Percentiles rank a stretch among this genome's conserved stretches.
Conservation (phyloP, 2,113 vertebrate species). For the Sceloporus undulatus region DNA sequence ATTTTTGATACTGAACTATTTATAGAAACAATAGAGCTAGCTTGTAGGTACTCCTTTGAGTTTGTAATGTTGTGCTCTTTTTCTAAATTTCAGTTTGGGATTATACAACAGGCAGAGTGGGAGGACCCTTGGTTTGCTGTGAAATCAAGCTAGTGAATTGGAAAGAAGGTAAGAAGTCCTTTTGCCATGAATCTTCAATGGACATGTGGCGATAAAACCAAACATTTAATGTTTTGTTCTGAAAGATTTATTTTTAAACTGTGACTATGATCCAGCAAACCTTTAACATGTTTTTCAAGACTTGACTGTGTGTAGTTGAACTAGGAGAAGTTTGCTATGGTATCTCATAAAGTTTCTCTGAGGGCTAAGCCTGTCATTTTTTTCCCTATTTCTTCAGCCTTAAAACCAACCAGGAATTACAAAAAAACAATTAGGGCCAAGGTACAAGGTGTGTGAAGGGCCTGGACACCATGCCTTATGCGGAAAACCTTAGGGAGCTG, state of each 20-base stretch:
- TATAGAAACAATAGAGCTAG: background rate
- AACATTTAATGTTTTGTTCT: background rate
- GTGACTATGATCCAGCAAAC: background rate
- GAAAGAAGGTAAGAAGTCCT: slow-evolving; percentile 88
- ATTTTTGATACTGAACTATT: background rate
- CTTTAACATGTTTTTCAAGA: background rate
- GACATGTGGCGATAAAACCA: background rate
- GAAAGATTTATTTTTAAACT: background rate
- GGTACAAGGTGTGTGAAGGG: background rate
- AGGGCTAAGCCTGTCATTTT: background rate
- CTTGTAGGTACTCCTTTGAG: background rate
- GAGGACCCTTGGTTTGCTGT: slow-evolving; percentile 92
- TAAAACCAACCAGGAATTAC: background rate
- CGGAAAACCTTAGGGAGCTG: no score
- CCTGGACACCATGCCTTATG: no score
- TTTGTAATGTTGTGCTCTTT: background rate
- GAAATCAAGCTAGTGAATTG: slow-evolving; percentile 94
- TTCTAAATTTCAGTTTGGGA: slow-evolving; percentile 86
- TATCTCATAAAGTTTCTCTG: slow-evolving; percentile 2
- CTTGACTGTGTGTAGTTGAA: background rate
- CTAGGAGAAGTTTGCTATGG: background rate
- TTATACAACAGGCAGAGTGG: slow-evolving; percentile 95
- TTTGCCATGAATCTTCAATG: background rate
- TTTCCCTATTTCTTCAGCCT: background rate
- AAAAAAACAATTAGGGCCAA: background rate